phyloP scores from a whole-genome alignment of 2,797 vertebrate species.

The Pangasius djambal region DNA sequence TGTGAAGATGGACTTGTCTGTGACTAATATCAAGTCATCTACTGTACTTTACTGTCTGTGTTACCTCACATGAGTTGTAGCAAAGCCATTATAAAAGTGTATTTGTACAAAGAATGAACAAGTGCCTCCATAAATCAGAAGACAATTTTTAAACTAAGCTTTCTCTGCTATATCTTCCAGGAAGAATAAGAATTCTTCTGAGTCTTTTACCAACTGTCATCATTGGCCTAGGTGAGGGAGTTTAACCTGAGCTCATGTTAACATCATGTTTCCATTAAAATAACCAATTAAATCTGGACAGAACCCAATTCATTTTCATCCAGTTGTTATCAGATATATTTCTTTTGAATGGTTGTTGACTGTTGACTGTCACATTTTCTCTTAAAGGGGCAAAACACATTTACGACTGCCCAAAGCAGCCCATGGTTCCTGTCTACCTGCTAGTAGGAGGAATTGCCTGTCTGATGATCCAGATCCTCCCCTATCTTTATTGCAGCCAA shows the following conservation, averaged over 20 bases:
- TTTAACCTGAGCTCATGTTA: background rate
- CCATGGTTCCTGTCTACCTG: constrained; percentile 75
- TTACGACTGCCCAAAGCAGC: constrained; percentile 70
- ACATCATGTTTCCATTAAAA: background rate
- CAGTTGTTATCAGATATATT: background rate
- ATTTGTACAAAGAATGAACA: background rate
- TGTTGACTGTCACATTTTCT: background rate
- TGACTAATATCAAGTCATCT: background rate
- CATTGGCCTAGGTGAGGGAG: constrained; percentile 6
- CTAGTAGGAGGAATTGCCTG: constrained; percentile 70
- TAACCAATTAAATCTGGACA: background rate
- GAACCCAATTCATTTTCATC: background rate
- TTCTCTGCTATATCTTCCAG: background rate
- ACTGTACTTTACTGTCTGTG: background rate
- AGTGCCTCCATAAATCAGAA: background rate
- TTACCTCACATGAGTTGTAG: background rate
- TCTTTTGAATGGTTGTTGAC: background rate
- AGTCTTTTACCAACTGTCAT: constrained; percentile 6
- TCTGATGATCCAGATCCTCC: constrained; percentile 56
- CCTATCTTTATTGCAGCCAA: background rate
- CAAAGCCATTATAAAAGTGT: constrained; percentile 1
- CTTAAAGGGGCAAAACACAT: constrained; percentile 67
- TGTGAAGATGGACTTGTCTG: background rate
- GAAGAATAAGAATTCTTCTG: background rate
- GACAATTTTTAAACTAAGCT: background rate